Evolutionary conservation across 2,113 vertebrate species (phyloP).

Genomic region (Martes martes): DNA sequence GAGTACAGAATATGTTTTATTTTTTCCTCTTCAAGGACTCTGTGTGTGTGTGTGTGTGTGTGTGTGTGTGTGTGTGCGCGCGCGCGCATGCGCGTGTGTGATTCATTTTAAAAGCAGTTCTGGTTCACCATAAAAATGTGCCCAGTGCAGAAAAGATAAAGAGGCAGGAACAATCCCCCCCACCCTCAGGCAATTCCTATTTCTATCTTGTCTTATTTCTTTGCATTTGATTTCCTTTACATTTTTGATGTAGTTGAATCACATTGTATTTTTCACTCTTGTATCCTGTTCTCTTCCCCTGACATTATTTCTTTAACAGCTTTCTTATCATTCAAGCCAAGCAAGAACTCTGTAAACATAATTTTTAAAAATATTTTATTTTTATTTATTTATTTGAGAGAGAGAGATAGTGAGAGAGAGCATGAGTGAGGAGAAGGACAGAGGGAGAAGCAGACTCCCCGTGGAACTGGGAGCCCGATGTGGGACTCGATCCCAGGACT

Average conservation of each 20-base stretch:
- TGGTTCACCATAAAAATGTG: background rate
- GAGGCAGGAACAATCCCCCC: background rate
- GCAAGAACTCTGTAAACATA: background rate
- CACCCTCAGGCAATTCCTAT: background rate
- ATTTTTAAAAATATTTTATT: background rate
- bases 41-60: background rate
- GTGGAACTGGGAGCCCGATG: too few relatives aligned
- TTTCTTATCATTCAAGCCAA: slow-evolving; percentile 21
- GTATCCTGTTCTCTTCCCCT: background rate
- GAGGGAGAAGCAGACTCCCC: too few relatives aligned
- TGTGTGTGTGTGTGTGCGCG: background rate
- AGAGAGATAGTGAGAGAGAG: too few relatives aligned
- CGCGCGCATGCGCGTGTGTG: background rate
- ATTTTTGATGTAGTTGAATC: slow-evolving; percentile 6
- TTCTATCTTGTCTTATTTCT: background rate
- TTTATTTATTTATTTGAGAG: too few relatives aligned
- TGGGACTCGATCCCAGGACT: too few relatives aligned
- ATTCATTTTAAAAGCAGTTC: slow-evolving; percentile 1
- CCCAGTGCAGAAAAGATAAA: background rate
- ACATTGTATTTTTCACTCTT: background rate
- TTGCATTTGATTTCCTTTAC: slow-evolving; percentile 11
- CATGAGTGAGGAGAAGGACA: too few relatives aligned
- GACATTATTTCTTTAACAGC: background rate
- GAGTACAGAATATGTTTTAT: slow-evolving; percentile 4
- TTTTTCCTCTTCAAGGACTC: slow-evolving; percentile 43